Conservation (phyloP, 2,797 vertebrate species). For the Buceros bicornis region DNA sequence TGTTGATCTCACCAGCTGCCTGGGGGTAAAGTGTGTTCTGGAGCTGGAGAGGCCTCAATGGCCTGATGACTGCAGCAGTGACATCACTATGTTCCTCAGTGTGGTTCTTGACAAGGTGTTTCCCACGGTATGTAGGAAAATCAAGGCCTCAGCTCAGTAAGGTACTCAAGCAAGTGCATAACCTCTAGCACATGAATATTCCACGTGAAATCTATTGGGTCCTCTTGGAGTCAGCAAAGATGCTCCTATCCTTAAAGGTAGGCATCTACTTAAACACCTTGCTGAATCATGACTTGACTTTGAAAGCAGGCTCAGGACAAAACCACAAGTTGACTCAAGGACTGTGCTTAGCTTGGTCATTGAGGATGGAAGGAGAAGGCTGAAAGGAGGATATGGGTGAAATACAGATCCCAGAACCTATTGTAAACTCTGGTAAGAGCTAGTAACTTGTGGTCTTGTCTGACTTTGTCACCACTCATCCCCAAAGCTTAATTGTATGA, state of each 20-base stretch:
- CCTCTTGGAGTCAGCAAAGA: slow-evolving; percentile 68
- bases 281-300: slow-evolving; percentile 71
- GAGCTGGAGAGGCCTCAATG: not conserved
- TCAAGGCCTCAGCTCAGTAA: slow-evolving; percentile 4
- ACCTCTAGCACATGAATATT: slow-evolving; percentile 68
- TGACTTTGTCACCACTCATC: not conserved
- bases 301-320: slow-evolving; percentile 50
- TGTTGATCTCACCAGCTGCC: not conserved
- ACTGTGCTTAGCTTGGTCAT: slow-evolving; percentile 23
- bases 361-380: not conserved
- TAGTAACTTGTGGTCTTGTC: not conserved
- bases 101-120: not conserved
- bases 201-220: slow-evolving; percentile 48
- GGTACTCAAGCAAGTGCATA: not conserved
- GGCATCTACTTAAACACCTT: slow-evolving; percentile 59
- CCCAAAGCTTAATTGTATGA: not conserved
- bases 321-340: slow-evolving; percentile 63
- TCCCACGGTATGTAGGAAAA: slow-evolving; percentile 27
- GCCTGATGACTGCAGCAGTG: not conserved
- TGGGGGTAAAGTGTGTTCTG: not conserved
- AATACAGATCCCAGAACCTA: not conserved
- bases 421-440: not conserved
- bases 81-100: not conserved
- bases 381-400: not conserved
- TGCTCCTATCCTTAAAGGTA: slow-evolving; percentile 67